phyloP scores from a whole-genome alignment of 2,888 invertebrate genomes.

The Lepidocyrtoides sp. region DNA sequence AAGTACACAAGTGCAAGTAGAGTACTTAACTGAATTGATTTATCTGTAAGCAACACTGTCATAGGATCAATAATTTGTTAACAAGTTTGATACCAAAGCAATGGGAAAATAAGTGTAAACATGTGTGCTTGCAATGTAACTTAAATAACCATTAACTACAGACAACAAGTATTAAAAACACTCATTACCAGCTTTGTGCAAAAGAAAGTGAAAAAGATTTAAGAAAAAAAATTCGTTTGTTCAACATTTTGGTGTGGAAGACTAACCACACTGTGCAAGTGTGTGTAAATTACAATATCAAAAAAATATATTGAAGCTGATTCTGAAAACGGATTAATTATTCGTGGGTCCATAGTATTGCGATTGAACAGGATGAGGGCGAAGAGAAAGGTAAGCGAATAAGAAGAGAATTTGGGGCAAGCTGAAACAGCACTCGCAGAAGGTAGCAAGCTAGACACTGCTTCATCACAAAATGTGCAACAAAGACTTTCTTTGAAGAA shows the following conservation, averaged over 20 bases:
- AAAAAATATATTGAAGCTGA: no score
- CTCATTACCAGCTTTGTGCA: neutral
- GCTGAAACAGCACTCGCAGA: neutral
- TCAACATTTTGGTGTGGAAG: neutral
- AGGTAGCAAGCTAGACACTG: neutral
- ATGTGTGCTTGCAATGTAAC: constrained; percentile 39
- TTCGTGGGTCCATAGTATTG: neutral
- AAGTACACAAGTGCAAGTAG: neutral
- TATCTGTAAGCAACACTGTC: neutral
- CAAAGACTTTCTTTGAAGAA: constrained; percentile 30
- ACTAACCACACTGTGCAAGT: constrained; percentile 18
- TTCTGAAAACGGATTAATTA: neutral
- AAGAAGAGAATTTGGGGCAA: constrained; percentile 6
- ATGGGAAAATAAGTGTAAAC: neutral
- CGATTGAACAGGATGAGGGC: constrained; percentile 80
- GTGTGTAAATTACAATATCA: neutral
- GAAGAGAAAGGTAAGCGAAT: constrained; percentile 83
- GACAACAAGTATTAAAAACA: no score
- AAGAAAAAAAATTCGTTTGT: no score
- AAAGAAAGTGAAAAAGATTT: neutral
- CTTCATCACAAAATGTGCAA: neutral
- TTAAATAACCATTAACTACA: neutral
- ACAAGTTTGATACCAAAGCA: neutral
- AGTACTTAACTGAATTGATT: neutral
- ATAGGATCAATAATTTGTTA: neutral